Evolutionary conservation across 2,797 vertebrate species (phyloP), one percentile per base, ranked within the genome.

Genomic region (Sebastes itinus): DNA sequence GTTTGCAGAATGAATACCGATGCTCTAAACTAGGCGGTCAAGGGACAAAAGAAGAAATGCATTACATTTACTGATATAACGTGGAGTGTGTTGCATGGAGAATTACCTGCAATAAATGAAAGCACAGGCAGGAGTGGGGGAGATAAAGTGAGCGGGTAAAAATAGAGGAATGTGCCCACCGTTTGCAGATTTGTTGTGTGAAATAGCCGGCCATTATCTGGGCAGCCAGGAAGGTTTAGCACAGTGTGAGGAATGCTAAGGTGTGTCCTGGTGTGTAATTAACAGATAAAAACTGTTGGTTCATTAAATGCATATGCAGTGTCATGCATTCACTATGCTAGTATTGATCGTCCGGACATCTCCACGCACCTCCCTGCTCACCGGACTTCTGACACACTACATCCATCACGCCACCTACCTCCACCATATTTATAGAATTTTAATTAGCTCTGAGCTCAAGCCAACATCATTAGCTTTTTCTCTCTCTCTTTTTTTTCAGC

Each of bases 391-490:
- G 96, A 97, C 96, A 97, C 96, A 95, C 75, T 64, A 59, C 95
- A 97, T 97, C 95, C 92, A 95, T 96, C 94, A 96, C 77, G 10
- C 58, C 87, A 88, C 89, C 91, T 88, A 90, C 90, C 88, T 88
- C 84, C 82, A 83, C 84, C 92, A 92, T 97, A 97, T 97, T 97
- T 97, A 97, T 96, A 97, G 95, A 95, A 93, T 95, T 96, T 95
- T 97, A 97, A 97, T 97, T 97, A 97, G 94, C 88, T 95, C 88
- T 93, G 94, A 93, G 94, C 92, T 76, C 93, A 87, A 88, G 89
- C 94, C 96, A 95, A 94, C 93, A 91, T 96, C 94, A 96, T 97
- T 97, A 97, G 95, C 87, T 94, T 90, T 93, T 94, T 55, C 30
- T 90, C 30, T 90, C 74, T 61, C 83, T 64, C 13, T 46, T 62